These are phyloP conservation scores for Egretta garzetta DNA, from an alignment of 2,113 vertebrate species.

Conservation along the genomic window DNA sequence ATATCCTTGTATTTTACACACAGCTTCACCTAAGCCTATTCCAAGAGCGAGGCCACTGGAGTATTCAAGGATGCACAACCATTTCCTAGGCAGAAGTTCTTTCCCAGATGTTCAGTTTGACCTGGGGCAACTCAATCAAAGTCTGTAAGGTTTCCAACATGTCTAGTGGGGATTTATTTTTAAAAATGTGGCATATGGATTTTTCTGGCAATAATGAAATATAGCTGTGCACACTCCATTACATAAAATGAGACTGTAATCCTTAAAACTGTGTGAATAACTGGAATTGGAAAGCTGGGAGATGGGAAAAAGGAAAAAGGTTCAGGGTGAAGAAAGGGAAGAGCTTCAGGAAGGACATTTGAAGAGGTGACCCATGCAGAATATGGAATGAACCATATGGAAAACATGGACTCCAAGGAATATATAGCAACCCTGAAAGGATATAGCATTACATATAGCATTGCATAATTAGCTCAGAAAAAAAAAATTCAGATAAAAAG, in stretches of 20 bases:
- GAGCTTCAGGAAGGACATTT: not conserved
- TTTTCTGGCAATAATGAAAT: constrained; percentile 74
- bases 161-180: constrained; percentile 75
- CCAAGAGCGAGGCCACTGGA: constrained; percentile 59
- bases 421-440: not conserved
- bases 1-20: constrained; percentile 55
- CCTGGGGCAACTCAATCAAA: constrained; percentile 80
- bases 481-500: not conserved
- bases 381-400: not conserved
- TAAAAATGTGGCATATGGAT: constrained; percentile 76
- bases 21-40: constrained; percentile 54
- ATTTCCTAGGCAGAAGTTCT: constrained; percentile 72
- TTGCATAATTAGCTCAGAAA: not conserved
- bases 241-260: constrained; percentile 57
- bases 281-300: not conserved
- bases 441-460: not conserved
- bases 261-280: constrained; percentile 11
- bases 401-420: not conserved
- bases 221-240: constrained; percentile 38
- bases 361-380: not conserved
- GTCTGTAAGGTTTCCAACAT: constrained; percentile 76
- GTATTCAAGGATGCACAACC: constrained; percentile 73
- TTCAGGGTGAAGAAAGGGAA: not conserved
- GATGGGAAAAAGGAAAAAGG: not conserved
- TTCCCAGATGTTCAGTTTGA: constrained; percentile 81